Percentiles rank a stretch among this genome's conserved stretches.
Evolutionary conservation across 2,797 vertebrate species (phyloP).

Genomic region (Xiphophorus birchmanni): DNA sequence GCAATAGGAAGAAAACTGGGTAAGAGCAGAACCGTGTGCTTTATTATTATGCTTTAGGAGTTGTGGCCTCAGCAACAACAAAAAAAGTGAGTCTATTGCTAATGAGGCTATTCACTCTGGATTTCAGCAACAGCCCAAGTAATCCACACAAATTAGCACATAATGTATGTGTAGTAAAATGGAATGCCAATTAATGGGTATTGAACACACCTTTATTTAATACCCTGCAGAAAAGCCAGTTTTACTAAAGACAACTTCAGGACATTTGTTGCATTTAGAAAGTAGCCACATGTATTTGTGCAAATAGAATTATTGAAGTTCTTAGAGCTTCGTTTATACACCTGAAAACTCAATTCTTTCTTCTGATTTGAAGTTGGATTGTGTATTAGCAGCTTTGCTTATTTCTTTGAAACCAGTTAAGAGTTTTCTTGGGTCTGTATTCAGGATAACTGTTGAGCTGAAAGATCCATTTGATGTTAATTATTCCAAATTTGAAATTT

Average conservation of each 20-base stretch:
- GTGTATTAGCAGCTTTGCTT: not conserved
- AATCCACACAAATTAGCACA: not conserved
- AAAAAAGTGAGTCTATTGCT: not conserved
- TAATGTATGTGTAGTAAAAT: not conserved
- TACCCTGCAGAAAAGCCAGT: not conserved
- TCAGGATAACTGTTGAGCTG: not conserved
- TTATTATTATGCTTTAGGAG: not conserved
- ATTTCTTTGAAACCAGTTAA: not conserved
- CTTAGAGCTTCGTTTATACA: not conserved
- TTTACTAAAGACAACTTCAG: not conserved
- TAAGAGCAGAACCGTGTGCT: not conserved
- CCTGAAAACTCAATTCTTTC: not conserved
- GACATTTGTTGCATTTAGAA: not conserved
- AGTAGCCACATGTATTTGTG: not conserved
- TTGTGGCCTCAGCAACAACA: not conserved
- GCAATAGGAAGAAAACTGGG: not conserved
- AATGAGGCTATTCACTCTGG: not conserved
- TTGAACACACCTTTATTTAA: not conserved
- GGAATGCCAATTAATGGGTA: not conserved
- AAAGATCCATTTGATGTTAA: not conserved
- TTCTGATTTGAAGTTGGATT: not conserved
- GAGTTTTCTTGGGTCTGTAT: not conserved
- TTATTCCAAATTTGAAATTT: not conserved
- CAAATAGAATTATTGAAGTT: not conserved
- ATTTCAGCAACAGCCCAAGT: not conserved